Evolutionary conservation across 2,888 invertebrate species (phyloP).

Genomic region (Silvanus unidentatus): DNA sequence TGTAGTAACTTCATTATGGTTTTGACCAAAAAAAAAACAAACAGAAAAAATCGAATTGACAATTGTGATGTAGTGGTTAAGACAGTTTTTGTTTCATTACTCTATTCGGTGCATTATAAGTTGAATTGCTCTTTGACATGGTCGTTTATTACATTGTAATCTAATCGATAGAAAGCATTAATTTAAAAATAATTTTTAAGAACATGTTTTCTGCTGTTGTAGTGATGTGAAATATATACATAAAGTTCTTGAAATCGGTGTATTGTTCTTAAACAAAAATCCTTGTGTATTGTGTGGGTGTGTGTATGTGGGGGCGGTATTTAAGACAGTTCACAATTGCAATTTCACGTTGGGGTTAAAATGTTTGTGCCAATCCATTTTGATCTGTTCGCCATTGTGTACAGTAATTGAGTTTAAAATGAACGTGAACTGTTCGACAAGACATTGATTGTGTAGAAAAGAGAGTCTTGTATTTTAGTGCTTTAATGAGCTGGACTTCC

Average conservation of each 20-base stretch:
- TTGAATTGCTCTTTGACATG: not conserved
- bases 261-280: slow-evolving; percentile 25
- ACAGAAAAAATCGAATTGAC: slow-evolving; percentile 16
- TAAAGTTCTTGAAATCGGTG: slow-evolving; percentile 28
- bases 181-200: slow-evolving; percentile 1
- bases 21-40: slow-evolving; percentile 6
- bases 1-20: slow-evolving; percentile 25
- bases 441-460: too few species aligned
- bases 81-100: slow-evolving; percentile 13
- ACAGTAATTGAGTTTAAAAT: too few species aligned
- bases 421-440: too few species aligned
- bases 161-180: not conserved
- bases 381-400: too few species aligned
- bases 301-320: not conserved
- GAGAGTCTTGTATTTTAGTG: too few species aligned
- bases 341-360: too few species aligned
- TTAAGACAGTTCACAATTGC: too few species aligned
- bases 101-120: not conserved
- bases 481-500: too few species aligned
- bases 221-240: slow-evolving; percentile 37
- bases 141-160: slow-evolving; percentile 1
- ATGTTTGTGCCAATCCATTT: too few species aligned
- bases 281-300: slow-evolving; percentile 10
- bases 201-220: slow-evolving; percentile 14
- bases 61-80: slow-evolving; percentile 35